Evolutionary conservation across 2,113 vertebrate genomes (phyloP), one percentile per base, ranked within the genome.

Genomic region (Siniperca chuatsi): DNA sequence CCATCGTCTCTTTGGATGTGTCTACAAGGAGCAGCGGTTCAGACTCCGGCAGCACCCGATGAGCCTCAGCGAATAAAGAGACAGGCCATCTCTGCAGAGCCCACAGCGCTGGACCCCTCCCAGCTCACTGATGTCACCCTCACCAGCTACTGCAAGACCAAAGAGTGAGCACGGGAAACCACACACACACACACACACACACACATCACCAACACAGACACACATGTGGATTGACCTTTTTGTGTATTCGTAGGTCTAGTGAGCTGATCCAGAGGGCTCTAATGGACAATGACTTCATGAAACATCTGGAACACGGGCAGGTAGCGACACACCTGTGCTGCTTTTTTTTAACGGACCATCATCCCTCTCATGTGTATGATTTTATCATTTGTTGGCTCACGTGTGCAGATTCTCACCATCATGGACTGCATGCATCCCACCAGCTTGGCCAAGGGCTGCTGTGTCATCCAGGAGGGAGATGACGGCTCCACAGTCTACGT

Each of bases 261-360:
- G 92, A 95, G 73, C 84, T 95, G 87, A 96, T 96, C 85, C 93
- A 95, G 48, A 90, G 82, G 12, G 96, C 96, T 48, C 90, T 96
- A 2, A 85, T 96, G 90, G 93, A 95, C 82, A 96, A 96, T 8
- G 96, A 96, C 83, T 96, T 96, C 86, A 95, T 96, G 96, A 95
- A 95, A 76, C 95, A 95, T 3, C 88, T 96, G 81, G 94, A 96
- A 29, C 90, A 89, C 10, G 92, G 89, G 1, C 96, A 96, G 93
- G 95, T 95, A 62, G 84, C 37, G 54, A 72, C 58, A 75, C 90
- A 23, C 7, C 40, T 20, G 11, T 3, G 21, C 18, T 40, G 58
- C 37, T 13, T 35, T 52, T 52, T 20, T 23, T 54, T 8, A 46
- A 12, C 5, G 0, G n/a, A 21, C 2, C 0, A 0, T 50, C 15